phyloP scores from a whole-genome alignment of 2,888 invertebrate species.

The Drosophila fulvimacula region DNA sequence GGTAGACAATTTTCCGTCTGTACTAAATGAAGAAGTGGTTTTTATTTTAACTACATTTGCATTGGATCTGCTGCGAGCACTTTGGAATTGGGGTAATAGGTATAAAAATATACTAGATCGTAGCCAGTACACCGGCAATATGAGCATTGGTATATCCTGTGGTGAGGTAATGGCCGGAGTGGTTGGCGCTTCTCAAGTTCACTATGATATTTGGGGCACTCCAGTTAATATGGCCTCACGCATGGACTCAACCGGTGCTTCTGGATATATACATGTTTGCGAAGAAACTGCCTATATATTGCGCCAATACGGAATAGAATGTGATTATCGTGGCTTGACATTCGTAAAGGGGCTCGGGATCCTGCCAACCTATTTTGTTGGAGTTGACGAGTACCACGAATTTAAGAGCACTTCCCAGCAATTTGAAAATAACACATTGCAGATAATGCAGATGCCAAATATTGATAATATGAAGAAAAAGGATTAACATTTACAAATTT shows the following conservation, averaged over 20 bases:
- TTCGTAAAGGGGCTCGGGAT: constrained; percentile 89
- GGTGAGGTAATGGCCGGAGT: constrained; percentile 97
- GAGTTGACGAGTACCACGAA: constrained; percentile 87
- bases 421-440: neutral
- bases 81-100: constrained; percentile 86
- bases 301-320: constrained; percentile 88
- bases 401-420: constrained; percentile 15
- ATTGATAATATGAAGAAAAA: no score
- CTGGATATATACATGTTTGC: constrained; percentile 92
- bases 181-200: constrained; percentile 95
- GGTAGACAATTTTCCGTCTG: rapidly evolving
- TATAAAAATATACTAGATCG: constrained; percentile 85
- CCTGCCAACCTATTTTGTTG: constrained; percentile 90
- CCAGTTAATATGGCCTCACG: constrained; percentile 98
- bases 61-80: constrained; percentile 88
- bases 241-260: constrained; percentile 95
- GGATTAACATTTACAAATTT: neutral
- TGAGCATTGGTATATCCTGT: constrained; percentile 90
- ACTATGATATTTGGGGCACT: constrained; percentile 99
- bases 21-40: constrained; percentile 84
- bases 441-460: neutral
- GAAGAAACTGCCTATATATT: constrained; percentile 89
- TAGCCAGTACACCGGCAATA: constrained; percentile 63
- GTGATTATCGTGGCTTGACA: constrained; percentile 89
- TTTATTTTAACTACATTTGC: constrained; percentile 87